Evolutionary conservation across 2,113 vertebrate species (phyloP).

Genomic region (Hippocampus abdominalis): DNA sequence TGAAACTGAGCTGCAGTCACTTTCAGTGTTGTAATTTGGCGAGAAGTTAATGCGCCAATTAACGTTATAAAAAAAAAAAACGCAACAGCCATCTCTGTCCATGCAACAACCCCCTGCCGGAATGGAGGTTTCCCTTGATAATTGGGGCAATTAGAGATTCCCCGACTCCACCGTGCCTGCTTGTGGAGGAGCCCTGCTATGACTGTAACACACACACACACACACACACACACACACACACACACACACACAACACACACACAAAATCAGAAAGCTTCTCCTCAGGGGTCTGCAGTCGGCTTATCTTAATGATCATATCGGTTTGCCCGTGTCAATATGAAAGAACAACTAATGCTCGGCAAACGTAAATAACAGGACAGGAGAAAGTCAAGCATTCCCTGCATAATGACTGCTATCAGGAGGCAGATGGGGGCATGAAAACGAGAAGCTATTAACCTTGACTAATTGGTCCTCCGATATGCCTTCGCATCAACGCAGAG

Average conservation of each 20-base stretch:
- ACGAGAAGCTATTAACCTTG: slow-evolving; percentile 27
- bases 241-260: too few relatives aligned
- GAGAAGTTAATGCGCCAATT: slow-evolving; percentile 21
- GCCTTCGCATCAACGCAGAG: not conserved
- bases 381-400: slow-evolving; percentile 43
- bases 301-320: slow-evolving; percentile 68
- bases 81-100: slow-evolving; percentile 15
- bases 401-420: slow-evolving; percentile 42
- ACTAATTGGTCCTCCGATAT: not conserved
- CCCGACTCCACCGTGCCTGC: slow-evolving; percentile 41
- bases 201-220: slow-evolving; percentile 33
- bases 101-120: slow-evolving; percentile 35
- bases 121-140: slow-evolving; percentile 63
- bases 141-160: slow-evolving; percentile 66
- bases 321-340: slow-evolving; percentile 33
- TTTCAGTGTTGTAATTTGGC: slow-evolving; percentile 25
- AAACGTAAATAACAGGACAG: slow-evolving; percentile 58
- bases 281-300: slow-evolving; percentile 44
- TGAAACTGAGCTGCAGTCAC: slow-evolving; percentile 16
- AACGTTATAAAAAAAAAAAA: slow-evolving; percentile 42
- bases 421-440: slow-evolving; percentile 34
- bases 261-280: slow-evolving; percentile 34
- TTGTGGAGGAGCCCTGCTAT: slow-evolving; percentile 53
- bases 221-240: too few relatives aligned
- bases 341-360: slow-evolving; percentile 49